These are phyloP conservation scores for Nemurella pictetii DNA, from an alignment of 2,888 invertebrate species.

Conservation along the genomic window DNA sequence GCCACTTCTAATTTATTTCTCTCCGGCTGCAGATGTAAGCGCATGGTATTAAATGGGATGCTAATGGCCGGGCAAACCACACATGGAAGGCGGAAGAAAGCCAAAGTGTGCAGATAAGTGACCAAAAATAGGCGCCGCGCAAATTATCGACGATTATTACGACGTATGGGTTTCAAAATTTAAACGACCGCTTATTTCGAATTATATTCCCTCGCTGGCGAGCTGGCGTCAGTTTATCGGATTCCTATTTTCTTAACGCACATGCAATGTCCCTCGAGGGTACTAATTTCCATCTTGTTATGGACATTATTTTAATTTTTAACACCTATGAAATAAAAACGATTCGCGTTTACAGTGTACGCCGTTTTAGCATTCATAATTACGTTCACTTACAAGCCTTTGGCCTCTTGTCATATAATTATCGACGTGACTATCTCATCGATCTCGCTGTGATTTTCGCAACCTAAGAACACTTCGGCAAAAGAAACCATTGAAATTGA, in stretches of 20 bases:
- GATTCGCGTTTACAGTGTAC: neutral
- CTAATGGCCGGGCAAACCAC: neutral
- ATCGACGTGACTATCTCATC: neutral
- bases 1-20: neutral
- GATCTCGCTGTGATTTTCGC: neutral
- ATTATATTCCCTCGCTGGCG: neutral
- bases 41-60: neutral
- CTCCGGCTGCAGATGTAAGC: neutral
- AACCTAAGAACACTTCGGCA: neutral
- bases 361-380: neutral
- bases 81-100: neutral
- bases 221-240: neutral
- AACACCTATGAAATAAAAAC: neutral
- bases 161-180: neutral
- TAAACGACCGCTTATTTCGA: neutral
- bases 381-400: neutral
- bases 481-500: neutral
- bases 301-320: neutral
- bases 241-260: neutral
- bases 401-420: neutral
- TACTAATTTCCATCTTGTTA: neutral
- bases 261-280: neutral
- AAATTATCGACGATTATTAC: neutral
- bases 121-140: neutral
- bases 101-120: neutral